Conservation (phyloP, 2,888 invertebrate genomes). For the Hermodice carunculata region DNA sequence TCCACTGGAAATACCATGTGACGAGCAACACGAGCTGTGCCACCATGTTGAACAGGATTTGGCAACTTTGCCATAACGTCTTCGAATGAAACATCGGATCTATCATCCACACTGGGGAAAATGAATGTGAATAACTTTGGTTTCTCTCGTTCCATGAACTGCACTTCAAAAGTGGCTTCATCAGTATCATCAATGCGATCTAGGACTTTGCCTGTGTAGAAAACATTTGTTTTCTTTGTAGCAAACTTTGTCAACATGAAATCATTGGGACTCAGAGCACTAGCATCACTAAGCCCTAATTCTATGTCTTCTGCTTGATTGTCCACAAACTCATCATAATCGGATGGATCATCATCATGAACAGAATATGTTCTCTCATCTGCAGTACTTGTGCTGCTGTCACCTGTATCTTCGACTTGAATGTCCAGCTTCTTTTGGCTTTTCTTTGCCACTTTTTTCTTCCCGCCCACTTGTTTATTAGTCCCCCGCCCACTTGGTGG, state of each 20-base stretch:
- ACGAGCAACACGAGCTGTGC: not conserved
- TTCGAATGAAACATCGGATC: not conserved
- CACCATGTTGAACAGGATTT: not conserved
- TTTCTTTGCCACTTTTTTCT: not conserved
- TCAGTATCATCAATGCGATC: not conserved
- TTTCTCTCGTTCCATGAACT: not conserved
- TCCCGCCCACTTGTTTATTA: too few relatives aligned
- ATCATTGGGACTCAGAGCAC: too few relatives aligned
- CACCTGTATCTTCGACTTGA: too few relatives aligned
- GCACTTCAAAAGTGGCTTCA: not conserved
- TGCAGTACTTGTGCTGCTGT: too few relatives aligned
- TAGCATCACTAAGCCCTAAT: not conserved
- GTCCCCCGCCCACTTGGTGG: too few relatives aligned
- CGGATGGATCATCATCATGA: not conserved
- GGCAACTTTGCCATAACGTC: not conserved
- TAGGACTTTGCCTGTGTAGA: too few relatives aligned
- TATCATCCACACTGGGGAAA: not conserved
- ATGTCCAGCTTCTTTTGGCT: too few relatives aligned
- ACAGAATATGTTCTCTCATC: too few relatives aligned
- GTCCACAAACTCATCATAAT: not conserved
- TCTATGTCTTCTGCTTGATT: not conserved
- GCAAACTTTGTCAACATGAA: too few relatives aligned
- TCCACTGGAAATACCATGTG: not conserved
- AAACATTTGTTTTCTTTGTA: too few relatives aligned
- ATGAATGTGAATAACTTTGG: not conserved